phyloP scores from a whole-genome alignment of 2,888 invertebrate genomes.

The Dendrolimus pini region DNA sequence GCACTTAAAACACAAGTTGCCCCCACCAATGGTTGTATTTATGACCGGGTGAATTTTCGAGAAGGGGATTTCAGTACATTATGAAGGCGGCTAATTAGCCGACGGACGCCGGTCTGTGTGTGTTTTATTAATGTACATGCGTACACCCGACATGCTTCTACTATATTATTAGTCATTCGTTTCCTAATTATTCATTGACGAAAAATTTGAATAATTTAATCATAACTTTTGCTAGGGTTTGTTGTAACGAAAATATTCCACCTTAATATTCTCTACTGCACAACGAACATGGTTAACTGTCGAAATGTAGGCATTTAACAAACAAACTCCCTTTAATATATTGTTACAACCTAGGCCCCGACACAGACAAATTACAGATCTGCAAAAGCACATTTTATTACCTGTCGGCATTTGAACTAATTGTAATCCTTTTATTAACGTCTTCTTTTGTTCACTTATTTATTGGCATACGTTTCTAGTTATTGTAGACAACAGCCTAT shows the following conservation, averaged over 20 bases:
- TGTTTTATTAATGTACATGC: slow-evolving; percentile 15
- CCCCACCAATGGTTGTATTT: slow-evolving; percentile 48
- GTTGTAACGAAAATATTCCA: background rate
- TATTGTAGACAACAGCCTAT: too few relatives aligned
- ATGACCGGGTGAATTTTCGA: slow-evolving; percentile 60
- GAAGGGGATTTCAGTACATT: slow-evolving; percentile 66
- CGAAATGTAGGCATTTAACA: too few relatives aligned
- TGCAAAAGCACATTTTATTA: too few relatives aligned
- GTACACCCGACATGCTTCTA: background rate
- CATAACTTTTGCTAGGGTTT: background rate
- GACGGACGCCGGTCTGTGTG: slow-evolving; percentile 22
- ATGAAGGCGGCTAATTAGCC: slow-evolving; percentile 71
- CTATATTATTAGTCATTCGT: background rate
- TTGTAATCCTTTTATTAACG: too few relatives aligned
- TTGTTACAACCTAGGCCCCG: too few relatives aligned
- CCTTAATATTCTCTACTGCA: too few relatives aligned
- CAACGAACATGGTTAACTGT: too few relatives aligned
- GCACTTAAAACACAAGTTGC: background rate
- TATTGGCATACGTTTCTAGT: too few relatives aligned
- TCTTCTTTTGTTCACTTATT: too few relatives aligned
- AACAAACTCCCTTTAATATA: too few relatives aligned
- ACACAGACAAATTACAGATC: too few relatives aligned
- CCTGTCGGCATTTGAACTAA: too few relatives aligned
- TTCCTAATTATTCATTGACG: background rate
- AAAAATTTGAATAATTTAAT: background rate